Conservation (phyloP, 1,140 invertebrate species). For the Psix sp. region DNA sequence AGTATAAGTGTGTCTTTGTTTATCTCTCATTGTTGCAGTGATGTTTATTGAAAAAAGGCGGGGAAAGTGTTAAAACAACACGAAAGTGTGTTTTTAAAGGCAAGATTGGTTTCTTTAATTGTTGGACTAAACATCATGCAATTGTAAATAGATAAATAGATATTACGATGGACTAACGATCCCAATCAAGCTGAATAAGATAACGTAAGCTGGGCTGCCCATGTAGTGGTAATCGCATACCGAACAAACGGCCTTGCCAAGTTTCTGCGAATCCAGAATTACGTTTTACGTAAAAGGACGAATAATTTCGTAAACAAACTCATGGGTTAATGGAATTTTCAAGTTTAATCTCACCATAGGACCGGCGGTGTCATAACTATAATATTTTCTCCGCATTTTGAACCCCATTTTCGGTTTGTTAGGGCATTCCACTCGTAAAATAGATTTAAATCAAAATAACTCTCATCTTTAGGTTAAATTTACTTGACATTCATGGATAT, state of each 20-base stretch:
- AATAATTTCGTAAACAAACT: too few relatives aligned
- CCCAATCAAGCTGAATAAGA: constrained; percentile 71
- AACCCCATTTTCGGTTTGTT: constrained; percentile 11
- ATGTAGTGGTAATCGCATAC: constrained; percentile 70
- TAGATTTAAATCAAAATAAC: not conserved
- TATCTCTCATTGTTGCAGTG: too few relatives aligned
- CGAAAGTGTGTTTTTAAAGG: too few relatives aligned
- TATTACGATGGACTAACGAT: constrained; percentile 75
- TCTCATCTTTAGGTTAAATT: not conserved
- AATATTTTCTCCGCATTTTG: constrained; percentile 41
- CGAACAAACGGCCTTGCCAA: constrained; percentile 65
- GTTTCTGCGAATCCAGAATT: constrained; percentile 48
- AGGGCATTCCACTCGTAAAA: not conserved
- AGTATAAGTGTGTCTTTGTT: too few relatives aligned
- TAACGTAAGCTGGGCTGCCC: constrained; percentile 70
- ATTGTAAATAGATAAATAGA: constrained; percentile 25
- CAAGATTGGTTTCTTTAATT: too few relatives aligned
- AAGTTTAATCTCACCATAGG: constrained; percentile 28
- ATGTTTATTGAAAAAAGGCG: too few relatives aligned
- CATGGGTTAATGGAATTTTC: not conserved
- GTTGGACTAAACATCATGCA: constrained; percentile 13
- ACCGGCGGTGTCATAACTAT: constrained; percentile 39
- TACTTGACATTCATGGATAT: not conserved
- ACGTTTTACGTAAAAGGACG: not conserved
- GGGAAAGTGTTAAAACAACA: too few relatives aligned